Base-by-base conservation (phyloP, 2,113 vertebrate genomes). In the Silurus asotus region DNA sequence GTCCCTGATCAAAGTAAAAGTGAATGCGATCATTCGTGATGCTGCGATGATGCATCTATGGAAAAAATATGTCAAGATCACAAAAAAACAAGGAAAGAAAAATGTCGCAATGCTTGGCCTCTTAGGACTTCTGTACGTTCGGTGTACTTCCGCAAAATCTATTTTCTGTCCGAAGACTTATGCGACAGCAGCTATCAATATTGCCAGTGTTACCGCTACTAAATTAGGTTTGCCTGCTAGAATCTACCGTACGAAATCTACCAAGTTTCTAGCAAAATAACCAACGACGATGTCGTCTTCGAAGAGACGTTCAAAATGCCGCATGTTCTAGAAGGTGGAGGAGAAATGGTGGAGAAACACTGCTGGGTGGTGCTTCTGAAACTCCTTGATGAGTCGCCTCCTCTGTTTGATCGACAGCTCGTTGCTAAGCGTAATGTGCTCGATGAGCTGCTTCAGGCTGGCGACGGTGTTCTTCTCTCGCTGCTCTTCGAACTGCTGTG, bases 301-400 rank as follows among this genome's bases (percentile, higher is more conserved):
- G 37, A 45, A 23, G 15, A 25, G 72, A 28, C 62, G 55, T 37
- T 37, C 37, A 37, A 37, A 37, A 20, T 56, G 61, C 0, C 5
- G 61, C 4, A 8, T 62, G 72, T 53, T 67, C 91, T 92, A 95
- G 87, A 93, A 89, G 49, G 87, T 91, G 84, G 88, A 93, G 87
- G 91, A 91, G 82, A 96, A 91, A 91, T 93, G 89, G 87, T 95
- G 91, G 81, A 93, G 79, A 82, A 96, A 95, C 78, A 94, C 88
- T 49, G 94, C 90, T 0, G 94, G 95, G 88, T 97, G 96, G 82
- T 96, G 93, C 86, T 96, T 97, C 89, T 87, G 88, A 83, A 97
- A 95, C 88, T 96, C 95, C 87, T 95, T 96, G 85, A 96, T 90
- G 69, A 96, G 87, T 90, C 93, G 91, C 89, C 93, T 95, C 92